Base-by-base conservation (phyloP, 2,797 vertebrate genomes). In the Brotula barbata region DNA sequence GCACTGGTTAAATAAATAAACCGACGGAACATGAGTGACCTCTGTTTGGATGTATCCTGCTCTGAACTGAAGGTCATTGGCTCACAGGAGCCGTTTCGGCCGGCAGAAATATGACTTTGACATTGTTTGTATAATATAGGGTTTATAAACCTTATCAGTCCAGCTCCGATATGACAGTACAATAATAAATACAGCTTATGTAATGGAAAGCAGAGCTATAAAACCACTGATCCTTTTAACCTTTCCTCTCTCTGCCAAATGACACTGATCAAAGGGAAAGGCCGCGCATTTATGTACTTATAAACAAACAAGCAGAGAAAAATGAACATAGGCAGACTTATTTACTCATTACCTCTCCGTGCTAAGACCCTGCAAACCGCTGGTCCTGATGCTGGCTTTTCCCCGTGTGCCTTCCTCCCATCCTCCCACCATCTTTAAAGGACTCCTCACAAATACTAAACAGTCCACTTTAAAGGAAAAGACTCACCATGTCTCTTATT, bases 261-360 rank as follows among this genome's bases (percentile, higher is more conserved):
- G 53, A 77, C 71, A 57, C 54, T 78, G 79, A 87, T 85, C 71
- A 79, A 55, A 84, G 68, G 46, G 65, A 84, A 75, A 74, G 50
- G 64, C 60, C 23, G 23, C 57, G 64, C 65, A 66, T 66, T 68
- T 78, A 65, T 69, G 75, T 68, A 74, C 81, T 62, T 76, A 63
- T 58, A 71, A 62, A 70, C 54, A 64, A 85, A 80, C 66, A 44
- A 52, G 75, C 68, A 45, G 74, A 80, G 81, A 77, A 25, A 80
- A 77, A 90, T 88, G 28, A 55, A 86, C 75, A 71, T 76, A 66
- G 88, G 88, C 88, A 85, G 76, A 80, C 59, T 76, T 85, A 85
- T 90, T 90, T 89, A 84, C 78, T 78, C 63, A 75, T 83, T 78
- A 65, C 71, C 21, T 60, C 58, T 64, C 55, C 15, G 68, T 62